Conservation (phyloP, 1,140 invertebrate species). For the Charaxes varanes region DNA sequence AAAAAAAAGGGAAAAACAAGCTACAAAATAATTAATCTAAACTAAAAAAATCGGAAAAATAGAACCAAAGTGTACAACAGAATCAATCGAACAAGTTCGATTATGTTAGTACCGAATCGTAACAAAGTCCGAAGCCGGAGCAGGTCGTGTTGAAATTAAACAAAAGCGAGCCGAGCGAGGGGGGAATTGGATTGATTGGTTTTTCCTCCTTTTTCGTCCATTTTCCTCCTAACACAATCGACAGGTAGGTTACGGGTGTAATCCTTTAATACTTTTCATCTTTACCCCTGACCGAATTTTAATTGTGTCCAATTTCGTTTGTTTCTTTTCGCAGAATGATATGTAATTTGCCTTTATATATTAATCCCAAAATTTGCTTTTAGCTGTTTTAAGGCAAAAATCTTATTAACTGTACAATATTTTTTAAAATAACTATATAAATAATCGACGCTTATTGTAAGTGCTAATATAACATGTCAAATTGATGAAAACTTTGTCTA, state of each 20-base stretch:
- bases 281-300: slow-evolving; percentile 2
- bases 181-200: slow-evolving; percentile 32
- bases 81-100: slow-evolving; percentile 23
- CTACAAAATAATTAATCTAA: no score
- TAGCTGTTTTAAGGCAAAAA: no score
- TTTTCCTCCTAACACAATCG: slow-evolving; percentile 12
- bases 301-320: background rate
- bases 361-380: background rate
- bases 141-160: slow-evolving; percentile 33
- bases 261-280: slow-evolving; percentile 13
- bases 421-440: no score
- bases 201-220: slow-evolving; percentile 27
- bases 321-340: background rate
- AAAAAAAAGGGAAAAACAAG: no score
- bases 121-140: slow-evolving; percentile 19
- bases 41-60: no score
- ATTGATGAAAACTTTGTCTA: no score
- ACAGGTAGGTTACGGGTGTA: slow-evolving; percentile 18
- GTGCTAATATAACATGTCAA: no score
- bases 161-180: slow-evolving; percentile 27
- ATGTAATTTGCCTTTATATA: no score
- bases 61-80: no score
- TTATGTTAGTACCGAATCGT: slow-evolving; percentile 28
- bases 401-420: no score
- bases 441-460: no score